Evolutionary conservation across 2,888 invertebrate species (phyloP).

Genomic region (Blera fallax): DNA sequence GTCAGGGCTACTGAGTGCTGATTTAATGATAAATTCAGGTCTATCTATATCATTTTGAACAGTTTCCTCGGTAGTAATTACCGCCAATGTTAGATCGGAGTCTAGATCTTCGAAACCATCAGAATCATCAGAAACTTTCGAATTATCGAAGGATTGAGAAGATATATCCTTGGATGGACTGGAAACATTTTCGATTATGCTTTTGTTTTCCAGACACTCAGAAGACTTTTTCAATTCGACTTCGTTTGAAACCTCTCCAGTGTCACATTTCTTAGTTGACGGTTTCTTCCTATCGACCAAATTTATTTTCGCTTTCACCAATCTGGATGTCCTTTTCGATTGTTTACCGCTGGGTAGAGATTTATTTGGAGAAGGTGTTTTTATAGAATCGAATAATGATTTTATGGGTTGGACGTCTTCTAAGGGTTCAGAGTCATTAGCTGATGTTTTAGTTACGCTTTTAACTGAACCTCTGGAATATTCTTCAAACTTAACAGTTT

Average conservation of each 20-base stretch:
- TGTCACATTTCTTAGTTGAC: not conserved
- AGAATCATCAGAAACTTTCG: not conserved
- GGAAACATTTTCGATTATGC: not conserved
- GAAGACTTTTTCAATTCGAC: not conserved
- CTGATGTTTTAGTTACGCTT: not conserved
- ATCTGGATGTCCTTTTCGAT: constrained; percentile 64
- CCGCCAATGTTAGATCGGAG: not conserved
- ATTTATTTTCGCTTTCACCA: constrained; percentile 77
- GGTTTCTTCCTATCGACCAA: constrained; percentile 77
- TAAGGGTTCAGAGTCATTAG: not conserved
- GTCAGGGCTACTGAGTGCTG: not conserved
- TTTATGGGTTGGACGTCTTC: not conserved
- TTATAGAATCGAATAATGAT: not conserved
- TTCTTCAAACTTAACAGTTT: not conserved
- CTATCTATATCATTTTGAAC: not conserved
- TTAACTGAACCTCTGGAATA: not conserved
- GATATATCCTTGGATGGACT: not conserved
- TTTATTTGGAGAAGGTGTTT: not conserved
- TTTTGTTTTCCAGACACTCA: not conserved
- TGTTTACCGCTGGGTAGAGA: not conserved
- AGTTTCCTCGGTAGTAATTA: not conserved
- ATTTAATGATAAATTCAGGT: not conserved
- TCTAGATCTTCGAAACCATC: constrained; percentile 7
- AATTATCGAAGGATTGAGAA: not conserved
- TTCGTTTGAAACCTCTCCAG: not conserved